Conservation (phyloP, 2,797 vertebrate species). For the Ctenochaetus hawaiiensis region DNA sequence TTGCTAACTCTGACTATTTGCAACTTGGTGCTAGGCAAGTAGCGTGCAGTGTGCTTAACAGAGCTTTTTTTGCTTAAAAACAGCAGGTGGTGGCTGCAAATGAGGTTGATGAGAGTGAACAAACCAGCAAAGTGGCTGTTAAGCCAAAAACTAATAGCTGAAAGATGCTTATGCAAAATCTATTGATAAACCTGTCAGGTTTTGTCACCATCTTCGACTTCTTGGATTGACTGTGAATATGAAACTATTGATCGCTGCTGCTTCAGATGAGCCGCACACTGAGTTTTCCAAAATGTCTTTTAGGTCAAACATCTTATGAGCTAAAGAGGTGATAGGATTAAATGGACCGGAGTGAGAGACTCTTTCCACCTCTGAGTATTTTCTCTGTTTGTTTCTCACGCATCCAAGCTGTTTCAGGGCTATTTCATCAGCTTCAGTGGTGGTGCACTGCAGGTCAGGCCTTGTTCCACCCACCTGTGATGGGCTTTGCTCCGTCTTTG, state of each 20-base stretch:
- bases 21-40: not conserved
- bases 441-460: constrained; percentile 27
- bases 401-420: constrained; percentile 48
- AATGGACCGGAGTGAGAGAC: not conserved
- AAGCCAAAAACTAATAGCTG: not conserved
- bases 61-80: too few species aligned
- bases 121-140: too few species aligned
- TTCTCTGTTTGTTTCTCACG: constrained; percentile 25
- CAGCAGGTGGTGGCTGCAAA: not conserved
- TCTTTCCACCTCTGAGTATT: constrained; percentile 11
- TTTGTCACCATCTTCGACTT: not conserved
- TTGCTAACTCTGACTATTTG: not conserved
- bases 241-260: not conserved
- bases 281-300: not conserved
- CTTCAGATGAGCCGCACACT: not conserved
- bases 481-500: constrained; percentile 14
- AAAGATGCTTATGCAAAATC: not conserved
- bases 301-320: not conserved
- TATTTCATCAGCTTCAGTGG: constrained; percentile 56
- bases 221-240: not conserved
- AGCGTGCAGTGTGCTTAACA: not conserved
- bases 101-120: not conserved
- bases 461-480: constrained; percentile 16
- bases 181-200: not conserved
- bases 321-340: not conserved